phyloP scores from a whole-genome alignment of 2,113 vertebrate genomes.

The Lepus timidus region DNA sequence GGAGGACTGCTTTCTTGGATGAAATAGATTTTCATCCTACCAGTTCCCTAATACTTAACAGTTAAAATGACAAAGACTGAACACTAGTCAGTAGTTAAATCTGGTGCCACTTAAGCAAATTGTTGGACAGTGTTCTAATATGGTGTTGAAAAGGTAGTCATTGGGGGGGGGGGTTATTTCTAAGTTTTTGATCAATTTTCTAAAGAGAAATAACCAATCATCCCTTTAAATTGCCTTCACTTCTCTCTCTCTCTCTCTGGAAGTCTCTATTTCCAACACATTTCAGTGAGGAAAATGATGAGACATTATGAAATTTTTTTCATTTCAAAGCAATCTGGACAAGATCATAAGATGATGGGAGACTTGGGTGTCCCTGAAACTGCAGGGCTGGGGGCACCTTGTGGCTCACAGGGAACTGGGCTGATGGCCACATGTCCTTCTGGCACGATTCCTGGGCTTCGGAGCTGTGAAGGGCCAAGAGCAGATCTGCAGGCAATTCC shows the following conservation, averaged over 20 bases:
- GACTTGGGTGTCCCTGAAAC: background rate
- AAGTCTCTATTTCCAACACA: background rate
- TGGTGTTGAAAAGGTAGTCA: no score
- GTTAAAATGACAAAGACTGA: background rate
- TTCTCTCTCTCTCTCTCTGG: background rate
- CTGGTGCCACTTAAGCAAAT: background rate
- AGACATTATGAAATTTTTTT: background rate
- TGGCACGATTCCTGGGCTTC: slow-evolving; percentile 51
- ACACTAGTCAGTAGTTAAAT: background rate
- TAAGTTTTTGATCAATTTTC: slow-evolving; percentile 5
- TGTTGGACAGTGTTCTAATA: no score
- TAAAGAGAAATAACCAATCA: background rate
- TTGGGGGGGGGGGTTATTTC: background rate
- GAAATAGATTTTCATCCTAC: background rate
- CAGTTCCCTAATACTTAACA: background rate
- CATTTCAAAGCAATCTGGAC: slow-evolving; percentile 30
- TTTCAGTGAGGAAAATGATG: slow-evolving; percentile 30
- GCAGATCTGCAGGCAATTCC: background rate
- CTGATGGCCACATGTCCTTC: slow-evolving; percentile 50
- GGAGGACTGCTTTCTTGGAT: background rate
- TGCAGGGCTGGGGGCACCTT: background rate
- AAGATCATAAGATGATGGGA: background rate
- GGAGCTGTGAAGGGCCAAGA: slow-evolving; percentile 41
- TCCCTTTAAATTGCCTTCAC: background rate
- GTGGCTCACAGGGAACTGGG: slow-evolving; percentile 12